A percentile compares a stretch with the other conserved stretches of the same genome.
These are phyloP conservation scores for Propithecus perrieri DNA, from an alignment of 2,797 vertebrate genomes.

Conservation along the genomic window DNA sequence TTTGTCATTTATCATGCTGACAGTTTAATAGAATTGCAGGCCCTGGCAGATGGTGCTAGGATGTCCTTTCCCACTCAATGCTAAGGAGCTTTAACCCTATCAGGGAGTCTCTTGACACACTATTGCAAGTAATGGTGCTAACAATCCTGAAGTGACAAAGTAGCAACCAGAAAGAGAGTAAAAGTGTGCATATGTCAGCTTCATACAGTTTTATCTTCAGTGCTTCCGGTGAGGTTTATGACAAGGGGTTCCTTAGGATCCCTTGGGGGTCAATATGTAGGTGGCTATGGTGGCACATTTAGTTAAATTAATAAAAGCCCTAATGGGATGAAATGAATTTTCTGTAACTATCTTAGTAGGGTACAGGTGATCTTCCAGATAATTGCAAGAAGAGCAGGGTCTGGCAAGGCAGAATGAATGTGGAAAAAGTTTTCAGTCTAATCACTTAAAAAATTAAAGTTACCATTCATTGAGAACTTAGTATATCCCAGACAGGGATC, in stretches of 20 bases:
- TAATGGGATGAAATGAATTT: neutral
- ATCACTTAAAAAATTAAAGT: neutral
- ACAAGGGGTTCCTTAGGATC: neutral
- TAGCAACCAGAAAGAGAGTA: neutral
- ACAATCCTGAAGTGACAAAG: conserved; percentile 13
- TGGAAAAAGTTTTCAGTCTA: neutral
- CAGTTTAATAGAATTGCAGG: conserved; percentile 75
- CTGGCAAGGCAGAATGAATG: neutral
- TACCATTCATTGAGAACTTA: neutral
- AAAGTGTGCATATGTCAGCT: neutral
- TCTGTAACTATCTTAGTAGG: neutral
- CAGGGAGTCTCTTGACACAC: conserved; percentile 25
- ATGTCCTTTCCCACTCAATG: conserved; percentile 42
- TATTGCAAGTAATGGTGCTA: neutral
- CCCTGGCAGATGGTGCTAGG: conserved; percentile 67
- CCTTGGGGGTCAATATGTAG: neutral
- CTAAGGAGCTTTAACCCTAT: conserved; percentile 69
- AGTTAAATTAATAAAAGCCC: neutral
- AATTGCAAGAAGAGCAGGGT: neutral
- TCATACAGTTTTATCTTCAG: neutral
- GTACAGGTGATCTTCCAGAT: neutral
- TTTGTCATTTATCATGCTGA: conserved; percentile 74
- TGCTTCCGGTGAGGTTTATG: neutral
- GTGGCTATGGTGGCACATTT: neutral
- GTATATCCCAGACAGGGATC: neutral